These are phyloP conservation scores for Drepana arcuata DNA, from an alignment of 1,140 invertebrate genomes.

Conservation along the genomic window DNA sequence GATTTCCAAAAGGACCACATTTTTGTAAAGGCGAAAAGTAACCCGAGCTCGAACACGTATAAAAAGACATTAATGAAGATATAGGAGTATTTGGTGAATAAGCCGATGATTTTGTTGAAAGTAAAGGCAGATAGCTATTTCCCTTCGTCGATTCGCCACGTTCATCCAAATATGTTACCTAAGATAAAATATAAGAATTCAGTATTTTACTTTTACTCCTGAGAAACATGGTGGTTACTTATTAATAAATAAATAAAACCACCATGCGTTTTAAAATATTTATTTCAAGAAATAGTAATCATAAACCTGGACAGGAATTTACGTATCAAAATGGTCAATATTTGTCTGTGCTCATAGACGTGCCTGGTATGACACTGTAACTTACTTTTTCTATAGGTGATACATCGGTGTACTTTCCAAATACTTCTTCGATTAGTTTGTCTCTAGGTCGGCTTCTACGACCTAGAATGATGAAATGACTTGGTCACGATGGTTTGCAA, in stretches of 20 bases:
- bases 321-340: too few species aligned
- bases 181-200: conserved; percentile 12
- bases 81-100: too few species aligned
- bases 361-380: conserved; percentile 31
- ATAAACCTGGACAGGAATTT: too few species aligned
- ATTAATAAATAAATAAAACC: conserved; percentile 26
- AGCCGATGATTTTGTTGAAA: too few species aligned
- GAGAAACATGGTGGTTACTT: conserved; percentile 22
- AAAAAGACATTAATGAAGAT: too few species aligned
- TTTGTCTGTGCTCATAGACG: too few species aligned
- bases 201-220: background rate
- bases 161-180: conserved; percentile 12
- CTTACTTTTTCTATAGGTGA: conserved; percentile 43
- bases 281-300: conserved; percentile 18
- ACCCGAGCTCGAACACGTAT: too few species aligned
- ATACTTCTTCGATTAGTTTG: conserved; percentile 48
- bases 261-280: conserved; percentile 20
- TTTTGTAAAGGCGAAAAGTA: too few species aligned
- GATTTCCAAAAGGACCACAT: too few species aligned
- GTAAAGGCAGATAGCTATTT: too few species aligned
- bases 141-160: too few species aligned
- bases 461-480: conserved; percentile 38
- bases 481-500: conserved; percentile 5
- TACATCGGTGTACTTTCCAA: conserved; percentile 41
- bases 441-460: conserved; percentile 29